Percentiles rank a stretch among this genome's conserved stretches.
phyloP scores from a whole-genome alignment of 2,797 vertebrate genomes.

The Neosilurus hyrtlii region DNA sequence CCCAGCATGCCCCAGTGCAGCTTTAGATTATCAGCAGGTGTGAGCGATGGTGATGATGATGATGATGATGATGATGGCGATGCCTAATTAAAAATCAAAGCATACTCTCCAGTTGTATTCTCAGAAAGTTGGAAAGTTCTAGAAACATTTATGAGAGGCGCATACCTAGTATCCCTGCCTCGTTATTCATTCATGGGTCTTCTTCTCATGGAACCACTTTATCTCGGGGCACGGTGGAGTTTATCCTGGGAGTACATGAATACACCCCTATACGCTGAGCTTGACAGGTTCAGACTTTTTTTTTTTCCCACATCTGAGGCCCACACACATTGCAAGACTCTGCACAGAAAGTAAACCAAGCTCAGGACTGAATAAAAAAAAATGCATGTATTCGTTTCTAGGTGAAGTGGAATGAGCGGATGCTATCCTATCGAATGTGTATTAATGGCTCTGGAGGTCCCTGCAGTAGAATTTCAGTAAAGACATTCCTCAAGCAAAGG shows the following conservation, averaged over 20 bases:
- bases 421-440: not conserved
- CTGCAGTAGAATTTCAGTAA: slow-evolving; percentile 34
- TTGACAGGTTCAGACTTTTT: not conserved
- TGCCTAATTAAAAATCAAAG: not conserved
- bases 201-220: slow-evolving; percentile 1
- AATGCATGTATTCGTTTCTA: not conserved
- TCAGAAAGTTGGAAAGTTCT: not conserved
- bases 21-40: not conserved
- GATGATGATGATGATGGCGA: not conserved
- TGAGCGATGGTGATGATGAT: not conserved
- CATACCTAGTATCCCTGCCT: not conserved
- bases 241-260: not conserved
- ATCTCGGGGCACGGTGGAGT: not conserved
- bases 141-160: not conserved
- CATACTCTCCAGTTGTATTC: not conserved
- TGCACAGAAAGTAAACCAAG: slow-evolving; percentile 5
- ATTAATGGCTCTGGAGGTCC: not conserved
- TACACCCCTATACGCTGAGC: not conserved
- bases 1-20: slow-evolving; percentile 43
- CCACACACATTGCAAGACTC: not conserved
- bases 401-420: not conserved
- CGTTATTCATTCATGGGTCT: slow-evolving; percentile 5
- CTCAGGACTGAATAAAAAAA: slow-evolving; percentile 1
- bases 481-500: slow-evolving; percentile 17
- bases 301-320: not conserved